Percentiles rank a stretch among this genome's conserved stretches.
Evolutionary conservation across 2,888 invertebrate genomes (phyloP).

Genomic region (Schizaphis graminum): DNA sequence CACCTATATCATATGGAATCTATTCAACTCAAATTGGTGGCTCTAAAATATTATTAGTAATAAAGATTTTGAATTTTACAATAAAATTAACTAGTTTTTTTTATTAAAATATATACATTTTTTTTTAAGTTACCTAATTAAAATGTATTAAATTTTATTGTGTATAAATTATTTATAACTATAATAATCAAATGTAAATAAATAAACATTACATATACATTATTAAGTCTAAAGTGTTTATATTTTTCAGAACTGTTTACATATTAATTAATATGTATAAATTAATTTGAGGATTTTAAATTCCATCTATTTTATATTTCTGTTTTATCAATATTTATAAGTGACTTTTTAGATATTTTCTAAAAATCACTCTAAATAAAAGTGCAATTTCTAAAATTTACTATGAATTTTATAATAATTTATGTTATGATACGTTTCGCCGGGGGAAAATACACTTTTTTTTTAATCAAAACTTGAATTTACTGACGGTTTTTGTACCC

Average conservation of each 20-base stretch:
- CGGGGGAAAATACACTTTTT: not conserved
- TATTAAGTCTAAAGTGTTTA: too few relatives aligned
- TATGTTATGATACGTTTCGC: not conserved
- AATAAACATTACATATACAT: too few relatives aligned
- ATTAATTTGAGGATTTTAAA: not conserved
- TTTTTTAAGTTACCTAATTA: not conserved
- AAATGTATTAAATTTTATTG: not conserved
- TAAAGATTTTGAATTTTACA: not conserved
- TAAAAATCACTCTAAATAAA: not conserved
- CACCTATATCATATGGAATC: not conserved
- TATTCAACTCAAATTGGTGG: not conserved
- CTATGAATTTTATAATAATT: not conserved
- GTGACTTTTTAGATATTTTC: not conserved
- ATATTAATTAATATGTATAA: not conserved
- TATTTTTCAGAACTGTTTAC: not conserved
- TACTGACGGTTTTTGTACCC: not conserved
- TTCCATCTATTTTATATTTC: not conserved
- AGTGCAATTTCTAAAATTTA: not conserved
- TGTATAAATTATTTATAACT: not conserved
- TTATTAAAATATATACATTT: not conserved
- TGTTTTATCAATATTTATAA: not conserved
- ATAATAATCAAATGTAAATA: not conserved
- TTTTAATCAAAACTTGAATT: not conserved
- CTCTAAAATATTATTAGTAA: not conserved
- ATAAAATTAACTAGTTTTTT: not conserved